Conservation (phyloP, 2,113 vertebrate species). For the Anolis sagrei region DNA sequence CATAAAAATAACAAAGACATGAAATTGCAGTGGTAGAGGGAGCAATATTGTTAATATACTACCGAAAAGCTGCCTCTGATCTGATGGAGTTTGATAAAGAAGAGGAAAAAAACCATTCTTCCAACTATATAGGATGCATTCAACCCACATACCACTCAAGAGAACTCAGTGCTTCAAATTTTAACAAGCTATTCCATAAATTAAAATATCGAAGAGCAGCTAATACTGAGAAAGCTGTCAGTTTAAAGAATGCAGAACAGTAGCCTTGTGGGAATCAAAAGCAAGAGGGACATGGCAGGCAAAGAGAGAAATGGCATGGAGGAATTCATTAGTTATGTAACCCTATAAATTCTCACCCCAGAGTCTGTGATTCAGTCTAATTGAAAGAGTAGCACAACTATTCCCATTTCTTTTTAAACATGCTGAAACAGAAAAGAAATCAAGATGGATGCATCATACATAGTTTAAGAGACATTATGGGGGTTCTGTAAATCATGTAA, state of each 20-base stretch:
- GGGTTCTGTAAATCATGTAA: background rate
- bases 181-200: constrained; percentile 15
- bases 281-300: background rate
- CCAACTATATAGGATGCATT: background rate
- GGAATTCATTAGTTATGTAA: background rate
- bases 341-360: background rate
- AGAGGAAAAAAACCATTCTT: background rate
- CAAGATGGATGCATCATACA: background rate
- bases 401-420: background rate
- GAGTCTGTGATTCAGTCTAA: constrained; percentile 8
- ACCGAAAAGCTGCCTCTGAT: background rate
- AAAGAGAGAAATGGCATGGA: background rate
- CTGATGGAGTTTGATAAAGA: background rate
- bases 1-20: constrained; percentile 20
- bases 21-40: background rate
- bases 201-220: background rate
- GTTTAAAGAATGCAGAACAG: background rate
- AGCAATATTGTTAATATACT: background rate
- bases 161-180: constrained; percentile 15
- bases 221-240: background rate
- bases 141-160: background rate
- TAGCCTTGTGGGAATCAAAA: constrained; percentile 8
- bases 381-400: background rate
- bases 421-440: background rate
- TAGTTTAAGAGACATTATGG: background rate